Evolutionary conservation across 2,113 vertebrate genomes (phyloP).

Genomic region (Hippocampus comes): DNA sequence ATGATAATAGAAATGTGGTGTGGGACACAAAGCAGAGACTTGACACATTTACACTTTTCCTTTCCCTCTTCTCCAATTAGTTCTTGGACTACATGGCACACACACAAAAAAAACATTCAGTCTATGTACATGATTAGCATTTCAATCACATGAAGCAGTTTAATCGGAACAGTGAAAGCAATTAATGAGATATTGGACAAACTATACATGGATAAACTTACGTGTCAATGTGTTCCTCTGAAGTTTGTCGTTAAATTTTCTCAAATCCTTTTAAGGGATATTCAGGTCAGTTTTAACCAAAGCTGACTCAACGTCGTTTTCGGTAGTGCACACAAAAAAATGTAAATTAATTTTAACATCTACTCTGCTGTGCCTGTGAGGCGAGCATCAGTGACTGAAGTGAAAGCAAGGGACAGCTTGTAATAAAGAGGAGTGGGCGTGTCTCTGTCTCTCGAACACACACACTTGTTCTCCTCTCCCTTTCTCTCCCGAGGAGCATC

Average conservation of each 20-base stretch:
- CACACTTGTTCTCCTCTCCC: background rate
- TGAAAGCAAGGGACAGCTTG: background rate
- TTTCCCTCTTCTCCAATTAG: background rate
- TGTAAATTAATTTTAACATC: background rate
- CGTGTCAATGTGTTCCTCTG: conserved; percentile 10
- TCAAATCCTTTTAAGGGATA: conserved; percentile 8
- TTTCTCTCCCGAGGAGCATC: conserved; percentile 7
- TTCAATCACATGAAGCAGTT: background rate
- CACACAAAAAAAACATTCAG: background rate
- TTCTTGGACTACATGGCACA: background rate
- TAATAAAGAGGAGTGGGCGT: conserved; percentile 4
- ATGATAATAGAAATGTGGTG: conserved; percentile 1
- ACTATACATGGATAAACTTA: conserved; percentile 20
- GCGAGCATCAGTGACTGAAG: conserved; percentile 35
- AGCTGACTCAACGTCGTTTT: background rate
- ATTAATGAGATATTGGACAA: background rate
- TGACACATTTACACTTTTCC: background rate
- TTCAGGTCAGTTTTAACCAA: background rate
- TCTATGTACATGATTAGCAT: background rate
- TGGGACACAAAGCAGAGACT: background rate
- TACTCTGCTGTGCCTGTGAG: conserved; percentile 23
- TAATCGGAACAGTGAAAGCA: background rate
- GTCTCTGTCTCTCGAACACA: background rate
- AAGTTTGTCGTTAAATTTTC: conserved; percentile 20
- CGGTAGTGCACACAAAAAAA: background rate